Base-by-base conservation (phyloP, 1,140 invertebrate species). In the Achatina immaculata region DNA sequence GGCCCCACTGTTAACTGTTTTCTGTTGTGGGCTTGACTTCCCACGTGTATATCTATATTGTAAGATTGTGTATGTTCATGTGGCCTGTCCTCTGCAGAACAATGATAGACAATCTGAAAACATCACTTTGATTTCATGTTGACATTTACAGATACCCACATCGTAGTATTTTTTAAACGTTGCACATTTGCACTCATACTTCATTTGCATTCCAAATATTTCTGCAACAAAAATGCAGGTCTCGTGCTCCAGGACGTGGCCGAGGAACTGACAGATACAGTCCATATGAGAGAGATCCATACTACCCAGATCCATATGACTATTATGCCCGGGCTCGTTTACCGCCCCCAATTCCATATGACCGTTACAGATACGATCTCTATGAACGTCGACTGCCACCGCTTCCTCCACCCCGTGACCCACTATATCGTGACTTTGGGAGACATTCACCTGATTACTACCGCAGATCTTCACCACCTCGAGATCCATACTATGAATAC, bases 401-500 rank as follows among this genome's bases (percentile, higher is more conserved):
- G 28, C 38, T 38, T 9, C 76, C 62, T 40, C 38, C 48, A 31
- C 34, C 9, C 1, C 42, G 76, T 21, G 76, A 78, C 11, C 74
- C 74, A 48, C 43, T 73, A n/a, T 78, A 78, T 55, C 65, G 65
- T 66, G 76, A 68, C 24, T 78, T 68, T 68, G 58, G 43, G 16
- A 66, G 66, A 51, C 65, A 71, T 14, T 48, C 71, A 34, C 45
- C 78, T 40, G 38, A 66, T 16, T 73, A 72, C 48, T 66, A 58
- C 48, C 34, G 76, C 6, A 62, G 76, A 48, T 48, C 80, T 4
- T 65, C 51, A 16, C 80, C 72, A 31, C 58, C 51, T 40, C 38
- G 42, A 75, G 66, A 74, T 62, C 72, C 72, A 24, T 78, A 82
- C 81, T 81, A 83, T 69, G 76, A 81, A 43, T 81, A 82, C 51